Percentiles rank a stretch among this genome's conserved stretches.
phyloP scores from a whole-genome alignment of 2,113 vertebrate species.

The Eubucco bourcierii region DNA sequence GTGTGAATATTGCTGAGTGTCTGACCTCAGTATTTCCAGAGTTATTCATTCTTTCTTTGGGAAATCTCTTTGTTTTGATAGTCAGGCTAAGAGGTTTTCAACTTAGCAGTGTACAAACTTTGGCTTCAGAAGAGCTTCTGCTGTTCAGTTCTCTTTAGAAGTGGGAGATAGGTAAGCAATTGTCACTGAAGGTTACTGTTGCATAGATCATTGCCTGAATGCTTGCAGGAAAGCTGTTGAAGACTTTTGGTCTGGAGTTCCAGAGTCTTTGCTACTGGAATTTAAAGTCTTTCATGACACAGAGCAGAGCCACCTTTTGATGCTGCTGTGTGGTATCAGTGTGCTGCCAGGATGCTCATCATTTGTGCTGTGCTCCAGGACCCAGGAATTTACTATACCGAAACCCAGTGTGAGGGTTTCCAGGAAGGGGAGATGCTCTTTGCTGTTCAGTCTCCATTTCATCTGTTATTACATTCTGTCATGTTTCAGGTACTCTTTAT shows the following conservation, averaged over 20 bases:
- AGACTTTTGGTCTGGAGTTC: neutral
- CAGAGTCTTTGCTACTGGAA: neutral
- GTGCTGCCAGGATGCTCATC: neutral
- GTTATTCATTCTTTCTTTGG: neutral
- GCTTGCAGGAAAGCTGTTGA: neutral
- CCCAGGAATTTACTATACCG: accelerated
- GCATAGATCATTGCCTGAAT: neutral
- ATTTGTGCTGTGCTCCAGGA: neutral
- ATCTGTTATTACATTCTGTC: neutral
- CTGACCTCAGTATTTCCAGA: neutral
- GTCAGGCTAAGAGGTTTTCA: neutral
- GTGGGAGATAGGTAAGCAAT: neutral
- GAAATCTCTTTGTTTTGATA: neutral
- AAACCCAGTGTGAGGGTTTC: neutral
- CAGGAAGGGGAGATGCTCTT: neutral
- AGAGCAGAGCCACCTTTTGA: neutral
- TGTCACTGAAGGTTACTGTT: neutral
- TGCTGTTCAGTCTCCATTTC: neutral
- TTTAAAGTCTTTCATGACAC: neutral
- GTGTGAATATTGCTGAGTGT: neutral
- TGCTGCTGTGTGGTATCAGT: accelerated
- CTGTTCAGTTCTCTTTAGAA: neutral
- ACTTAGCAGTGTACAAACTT: neutral
- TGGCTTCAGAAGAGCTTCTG: neutral
- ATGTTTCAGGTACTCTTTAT: neutral